Conservation (phyloP, 2,888 invertebrate genomes). For the Drosophila percnosoma region DNA sequence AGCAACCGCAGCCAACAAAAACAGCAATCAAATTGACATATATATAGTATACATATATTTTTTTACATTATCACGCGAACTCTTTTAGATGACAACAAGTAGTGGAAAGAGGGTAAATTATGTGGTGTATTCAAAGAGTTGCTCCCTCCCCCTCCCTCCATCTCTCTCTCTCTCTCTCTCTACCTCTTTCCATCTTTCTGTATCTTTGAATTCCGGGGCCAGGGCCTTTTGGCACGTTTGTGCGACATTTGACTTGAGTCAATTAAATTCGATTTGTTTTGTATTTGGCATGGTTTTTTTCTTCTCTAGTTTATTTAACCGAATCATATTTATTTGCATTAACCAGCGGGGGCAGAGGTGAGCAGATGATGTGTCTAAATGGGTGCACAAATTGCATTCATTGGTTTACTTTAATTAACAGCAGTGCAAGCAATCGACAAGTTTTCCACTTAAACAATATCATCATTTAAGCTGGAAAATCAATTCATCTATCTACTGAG, state of each 20-base stretch:
- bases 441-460: conserved; percentile 22
- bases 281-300: conserved; percentile 26
- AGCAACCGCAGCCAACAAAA: conserved; percentile 49
- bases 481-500: conserved; percentile 6
- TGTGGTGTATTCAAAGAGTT: conserved; percentile 35
- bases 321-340: conserved; percentile 54
- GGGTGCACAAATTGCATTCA: background rate
- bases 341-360: background rate
- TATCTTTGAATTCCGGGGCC: conserved; percentile 4
- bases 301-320: conserved; percentile 59
- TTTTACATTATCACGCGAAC: conserved; percentile 72
- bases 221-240: conserved; percentile 53
- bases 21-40: conserved; percentile 67
- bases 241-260: conserved; percentile 73
- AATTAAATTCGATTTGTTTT: conserved; percentile 76
- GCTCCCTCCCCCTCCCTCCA: conserved; percentile 6
- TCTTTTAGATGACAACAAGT: conserved; percentile 53
- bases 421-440: conserved; percentile 19
- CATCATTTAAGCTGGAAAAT: conserved; percentile 23
- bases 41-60: background rate
- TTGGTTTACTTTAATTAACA: conserved; percentile 21
- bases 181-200: background rate
- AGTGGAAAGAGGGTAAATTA: background rate
- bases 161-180: background rate
- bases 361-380: background rate